phyloP scores from a whole-genome alignment of 2,113 vertebrate genomes.

The Pterophyllum scalare region DNA sequence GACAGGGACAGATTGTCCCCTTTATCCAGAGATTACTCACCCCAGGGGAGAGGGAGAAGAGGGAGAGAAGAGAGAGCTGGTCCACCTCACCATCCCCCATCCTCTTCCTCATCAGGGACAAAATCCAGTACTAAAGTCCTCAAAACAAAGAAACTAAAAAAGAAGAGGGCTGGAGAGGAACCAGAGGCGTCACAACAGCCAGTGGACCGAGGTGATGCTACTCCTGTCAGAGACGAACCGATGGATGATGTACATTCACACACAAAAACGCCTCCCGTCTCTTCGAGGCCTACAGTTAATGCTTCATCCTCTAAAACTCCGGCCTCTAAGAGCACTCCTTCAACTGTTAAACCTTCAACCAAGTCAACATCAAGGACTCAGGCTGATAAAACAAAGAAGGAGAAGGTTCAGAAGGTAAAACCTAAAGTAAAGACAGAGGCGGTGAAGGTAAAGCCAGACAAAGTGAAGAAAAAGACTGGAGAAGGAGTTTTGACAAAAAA shows the following conservation, averaged over 20 bases:
- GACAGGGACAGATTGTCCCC: slow-evolving; percentile 81
- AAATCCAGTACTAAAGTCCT: slow-evolving; percentile 84
- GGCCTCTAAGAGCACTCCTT: slow-evolving; percentile 76
- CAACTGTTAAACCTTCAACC: slow-evolving; percentile 81
- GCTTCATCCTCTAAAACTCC: slow-evolving; percentile 42
- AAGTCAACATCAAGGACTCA: slow-evolving; percentile 57
- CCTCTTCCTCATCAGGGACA: slow-evolving; percentile 63
- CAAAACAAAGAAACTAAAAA: slow-evolving; percentile 87
- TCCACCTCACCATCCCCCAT: slow-evolving; percentile 77
- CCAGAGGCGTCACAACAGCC: slow-evolving; percentile 84
- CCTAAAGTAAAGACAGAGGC: slow-evolving; percentile 82
- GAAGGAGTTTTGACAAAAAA: slow-evolving; percentile 81
- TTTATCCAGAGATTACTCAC: slow-evolving; percentile 87
- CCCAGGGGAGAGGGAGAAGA: slow-evolving; percentile 86
- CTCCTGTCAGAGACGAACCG: slow-evolving; percentile 95
- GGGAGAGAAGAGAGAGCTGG: slow-evolving; percentile 89
- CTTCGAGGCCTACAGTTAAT: slow-evolving; percentile 50
- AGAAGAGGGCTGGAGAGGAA: slow-evolving; percentile 91
- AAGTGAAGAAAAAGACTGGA: slow-evolving; percentile 86
- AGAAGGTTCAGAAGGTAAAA: slow-evolving; percentile 64
- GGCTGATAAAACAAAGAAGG: slow-evolving; percentile 66
- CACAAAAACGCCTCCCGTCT: slow-evolving; percentile 56
- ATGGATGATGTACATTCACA: slow-evolving; percentile 86
- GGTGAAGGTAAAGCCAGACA: slow-evolving; percentile 85
- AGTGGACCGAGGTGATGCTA: slow-evolving; percentile 92